Conservation (phyloP, 2,113 vertebrate genomes). For the Calypte anna region DNA sequence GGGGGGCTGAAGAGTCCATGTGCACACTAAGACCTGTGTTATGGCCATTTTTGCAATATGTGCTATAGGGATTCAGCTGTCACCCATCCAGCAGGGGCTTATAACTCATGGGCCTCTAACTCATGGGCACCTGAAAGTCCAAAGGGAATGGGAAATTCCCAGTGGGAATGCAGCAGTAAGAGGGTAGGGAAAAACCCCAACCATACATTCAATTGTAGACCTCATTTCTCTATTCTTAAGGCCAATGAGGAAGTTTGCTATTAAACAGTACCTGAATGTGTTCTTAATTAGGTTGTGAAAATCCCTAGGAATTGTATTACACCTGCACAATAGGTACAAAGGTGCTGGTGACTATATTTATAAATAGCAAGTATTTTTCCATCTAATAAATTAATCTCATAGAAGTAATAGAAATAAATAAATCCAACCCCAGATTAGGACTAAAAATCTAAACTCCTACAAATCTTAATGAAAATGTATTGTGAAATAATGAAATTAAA, state of each 20-base stretch:
- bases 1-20: not conserved
- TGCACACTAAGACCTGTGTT: not conserved
- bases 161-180: not conserved
- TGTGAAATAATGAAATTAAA: not conserved
- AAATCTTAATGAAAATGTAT: not conserved
- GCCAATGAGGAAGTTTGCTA: not conserved
- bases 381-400: not conserved
- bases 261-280: not conserved
- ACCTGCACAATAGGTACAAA: not conserved
- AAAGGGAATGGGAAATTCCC: not conserved
- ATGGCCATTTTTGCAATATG: accelerated
- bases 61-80: not conserved
- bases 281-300: not conserved
- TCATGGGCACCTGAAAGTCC: not conserved
- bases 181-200: not conserved
- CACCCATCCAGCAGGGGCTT: not conserved
- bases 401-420: not conserved
- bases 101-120: not conserved
- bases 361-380: not conserved
- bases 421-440: not conserved
- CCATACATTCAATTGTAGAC: not conserved
- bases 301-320: not conserved
- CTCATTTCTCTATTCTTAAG: not conserved
- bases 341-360: not conserved
- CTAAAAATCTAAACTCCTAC: not conserved